Base-by-base conservation (phyloP, 1,140 invertebrate genomes). In the Dendrolimus punctatus region DNA sequence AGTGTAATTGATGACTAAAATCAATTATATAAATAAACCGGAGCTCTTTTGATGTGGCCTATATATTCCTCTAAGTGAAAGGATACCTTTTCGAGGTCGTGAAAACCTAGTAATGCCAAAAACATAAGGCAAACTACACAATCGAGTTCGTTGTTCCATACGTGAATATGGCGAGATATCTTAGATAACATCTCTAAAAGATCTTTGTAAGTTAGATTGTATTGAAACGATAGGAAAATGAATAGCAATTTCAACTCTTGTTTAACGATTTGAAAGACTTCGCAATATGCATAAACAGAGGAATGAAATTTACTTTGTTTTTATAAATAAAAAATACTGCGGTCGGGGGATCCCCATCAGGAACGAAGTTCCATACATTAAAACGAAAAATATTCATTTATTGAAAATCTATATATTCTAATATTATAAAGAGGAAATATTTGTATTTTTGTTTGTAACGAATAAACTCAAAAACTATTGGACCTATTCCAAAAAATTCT, bases 51-150 rank as follows among this genome's bases (percentile, higher is more conserved):
- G 42, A 38, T 55, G 46, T 55, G 49, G 56, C 57, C 39, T 40
- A 10, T 8, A 40, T 64, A 64, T 61, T 64, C 62, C 57, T 52
- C 41, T 10, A n/a, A 55, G 59, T 65, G 59, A 65, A 62, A 62
- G 53, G 58, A 64, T 56, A 62, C 40, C 10, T 47, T 49, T 39
- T 38, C 50, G 44, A 57, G 51, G 44, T 62, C 50, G 46, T 39
- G 50, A 60, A 62, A 39, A 43, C 45, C 45, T 47, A 41, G 44
- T 66, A 66, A 68, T 63, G 53, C 56, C 57, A 51, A 59, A 58
- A 60, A 60, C 66, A 65, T 63, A 60, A 68, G 37, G n/a, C 42
- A 8, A 53, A 41, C 58, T 59, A 52, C 62, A 55, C 57, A 62
- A 56, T 38, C 40, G 46, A 42, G 52, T 40, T 43, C 59, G 55